These are phyloP conservation scores for Drosophila kurseongensis DNA, from an alignment of 1,140 invertebrate genomes.

Conservation along the genomic window DNA sequence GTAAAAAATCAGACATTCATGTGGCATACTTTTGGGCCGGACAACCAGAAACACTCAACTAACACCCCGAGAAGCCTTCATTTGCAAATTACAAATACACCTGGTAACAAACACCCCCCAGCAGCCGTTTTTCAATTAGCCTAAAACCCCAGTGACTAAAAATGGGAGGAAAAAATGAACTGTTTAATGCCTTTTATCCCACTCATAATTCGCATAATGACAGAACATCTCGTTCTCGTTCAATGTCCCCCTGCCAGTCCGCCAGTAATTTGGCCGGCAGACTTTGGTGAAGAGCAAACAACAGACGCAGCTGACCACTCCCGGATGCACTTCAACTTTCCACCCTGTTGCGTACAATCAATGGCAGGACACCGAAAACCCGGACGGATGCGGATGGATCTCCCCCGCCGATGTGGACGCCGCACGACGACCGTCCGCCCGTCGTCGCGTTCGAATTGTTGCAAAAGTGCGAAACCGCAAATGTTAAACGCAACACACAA, in stretches of 20 bases:
- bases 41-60: conserved; percentile 10
- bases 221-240: conserved; percentile 52
- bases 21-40: conserved; percentile 34
- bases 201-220: conserved; percentile 83
- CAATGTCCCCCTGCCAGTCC: conserved; percentile 1
- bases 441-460: conserved; percentile 63
- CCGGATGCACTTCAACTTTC: conserved; percentile 84
- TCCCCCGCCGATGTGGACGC: conserved; percentile 15
- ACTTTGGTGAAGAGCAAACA: conserved; percentile 56
- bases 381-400: conserved; percentile 4
- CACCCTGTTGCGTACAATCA: conserved; percentile 81
- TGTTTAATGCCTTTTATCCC: conserved; percentile 84
- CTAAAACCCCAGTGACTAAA: conserved; percentile 66
- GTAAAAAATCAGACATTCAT: conserved; percentile 6
- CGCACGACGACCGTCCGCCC: conserved; percentile 21
- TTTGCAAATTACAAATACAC: conserved; percentile 65
- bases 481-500: conserved; percentile 82
- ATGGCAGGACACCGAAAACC: conserved; percentile 31
- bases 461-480: conserved; percentile 84
- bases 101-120: conserved; percentile 13
- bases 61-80: conserved; percentile 24
- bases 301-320: conserved; percentile 64
- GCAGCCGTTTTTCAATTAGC: conserved; percentile 73
- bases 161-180: conserved; percentile 46
- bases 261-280: conserved; percentile 50